Conservation (phyloP, 2,113 vertebrate genomes). For the Campylomormyrus numenius region DNA sequence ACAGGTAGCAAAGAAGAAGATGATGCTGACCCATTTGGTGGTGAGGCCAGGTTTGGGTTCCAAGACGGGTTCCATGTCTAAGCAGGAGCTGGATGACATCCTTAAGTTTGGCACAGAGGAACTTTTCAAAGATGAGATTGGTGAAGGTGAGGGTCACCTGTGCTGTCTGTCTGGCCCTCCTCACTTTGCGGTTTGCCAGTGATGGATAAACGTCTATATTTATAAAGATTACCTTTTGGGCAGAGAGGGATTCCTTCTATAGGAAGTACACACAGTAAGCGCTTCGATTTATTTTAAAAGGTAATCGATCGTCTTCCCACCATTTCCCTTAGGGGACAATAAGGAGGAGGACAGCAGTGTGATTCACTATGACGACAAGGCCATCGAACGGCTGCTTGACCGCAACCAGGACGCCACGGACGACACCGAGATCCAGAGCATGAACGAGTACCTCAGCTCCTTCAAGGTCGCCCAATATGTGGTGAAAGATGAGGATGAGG, state of each 20-base stretch:
- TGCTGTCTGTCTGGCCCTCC: background rate
- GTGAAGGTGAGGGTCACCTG: slow-evolving; percentile 59
- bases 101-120: slow-evolving; percentile 97
- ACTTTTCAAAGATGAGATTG: slow-evolving; percentile 87
- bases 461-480: slow-evolving; percentile 98
- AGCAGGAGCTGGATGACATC: slow-evolving; percentile 96
- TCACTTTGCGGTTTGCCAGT: background rate
- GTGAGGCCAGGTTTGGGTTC: slow-evolving; percentile 92
- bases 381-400: slow-evolving; percentile 84
- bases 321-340: slow-evolving; percentile 67
- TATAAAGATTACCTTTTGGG: background rate
- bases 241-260: background rate
- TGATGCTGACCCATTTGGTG: slow-evolving; percentile 97
- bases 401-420: slow-evolving; percentile 90
- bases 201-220: background rate
- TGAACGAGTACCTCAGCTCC: slow-evolving; percentile 98
- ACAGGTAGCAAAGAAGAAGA: slow-evolving; percentile 95
- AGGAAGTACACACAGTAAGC: background rate
- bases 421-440: slow-evolving; percentile 93
- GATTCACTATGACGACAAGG: slow-evolving; percentile 95
- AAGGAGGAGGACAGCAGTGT: slow-evolving; percentile 96
- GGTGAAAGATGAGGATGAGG: slow-evolving; percentile 94
- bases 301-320: background rate
- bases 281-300: background rate
- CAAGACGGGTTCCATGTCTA: slow-evolving; percentile 97